phyloP scores from a whole-genome alignment of 1,140 invertebrate genomes.

The Drosophila hydei region DNA sequence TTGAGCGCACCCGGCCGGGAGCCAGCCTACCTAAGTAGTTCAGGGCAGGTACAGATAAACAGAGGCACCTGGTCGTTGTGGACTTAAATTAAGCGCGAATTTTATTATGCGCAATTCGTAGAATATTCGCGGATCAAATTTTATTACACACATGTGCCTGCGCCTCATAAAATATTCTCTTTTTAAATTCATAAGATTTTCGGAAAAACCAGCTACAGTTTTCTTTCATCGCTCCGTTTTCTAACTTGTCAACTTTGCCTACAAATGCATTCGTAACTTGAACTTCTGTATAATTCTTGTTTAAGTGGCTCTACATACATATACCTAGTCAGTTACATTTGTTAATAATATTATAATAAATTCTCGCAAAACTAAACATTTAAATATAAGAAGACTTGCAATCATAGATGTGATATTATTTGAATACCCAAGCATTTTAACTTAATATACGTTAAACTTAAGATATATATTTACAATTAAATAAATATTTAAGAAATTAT shows the following conservation, averaged over 20 bases:
- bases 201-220: conserved; percentile 70
- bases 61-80: conserved; percentile 37
- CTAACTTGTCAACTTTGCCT: conserved; percentile 8
- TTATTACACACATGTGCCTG: conserved; percentile 65
- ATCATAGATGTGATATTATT: no score
- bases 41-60: conserved; percentile 5
- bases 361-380: no score
- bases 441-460: not conserved
- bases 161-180: conserved; percentile 49
- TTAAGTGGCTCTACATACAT: no score
- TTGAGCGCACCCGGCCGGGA: conserved; percentile 25
- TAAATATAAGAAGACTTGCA: no score
- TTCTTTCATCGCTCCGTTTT: conserved; percentile 59
- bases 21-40: conserved; percentile 70
- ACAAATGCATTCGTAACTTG: not conserved
- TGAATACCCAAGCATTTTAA: no score
- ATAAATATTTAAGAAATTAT: not conserved
- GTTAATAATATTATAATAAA: no score
- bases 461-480: not conserved
- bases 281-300: no score
- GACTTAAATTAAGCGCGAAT: conserved; percentile 44
- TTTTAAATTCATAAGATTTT: conserved; percentile 83
- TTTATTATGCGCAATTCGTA: conserved; percentile 62
- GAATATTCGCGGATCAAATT: conserved; percentile 72
- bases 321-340: no score